phyloP scores from a whole-genome alignment of 1,140 invertebrate genomes.

The Caenorhabditis latens region DNA sequence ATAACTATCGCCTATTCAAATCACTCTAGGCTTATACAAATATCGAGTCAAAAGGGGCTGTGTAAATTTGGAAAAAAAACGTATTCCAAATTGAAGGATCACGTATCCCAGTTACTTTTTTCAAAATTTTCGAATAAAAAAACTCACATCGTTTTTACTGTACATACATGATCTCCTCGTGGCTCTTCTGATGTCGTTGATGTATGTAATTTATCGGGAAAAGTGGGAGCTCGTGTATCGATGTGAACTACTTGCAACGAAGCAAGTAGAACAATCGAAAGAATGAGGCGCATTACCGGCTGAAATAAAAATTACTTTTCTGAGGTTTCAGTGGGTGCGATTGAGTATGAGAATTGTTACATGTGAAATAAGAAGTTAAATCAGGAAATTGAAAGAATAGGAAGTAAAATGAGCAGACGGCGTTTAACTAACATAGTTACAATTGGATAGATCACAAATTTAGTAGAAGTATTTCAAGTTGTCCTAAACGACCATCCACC shows the following conservation, averaged over 20 bases:
- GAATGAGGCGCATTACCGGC: slow-evolving; percentile 18
- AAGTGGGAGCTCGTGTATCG: slow-evolving; percentile 30
- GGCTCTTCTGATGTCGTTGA: neutral
- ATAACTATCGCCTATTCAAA: too few species aligned
- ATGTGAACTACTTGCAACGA: slow-evolving; percentile 12
- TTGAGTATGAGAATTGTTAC: too few species aligned
- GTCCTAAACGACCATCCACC: neutral
- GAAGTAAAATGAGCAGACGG: neutral
- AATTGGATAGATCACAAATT: too few species aligned
- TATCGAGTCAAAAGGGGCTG: too few species aligned
- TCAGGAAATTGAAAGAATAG: neutral
- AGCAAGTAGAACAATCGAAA: neutral
- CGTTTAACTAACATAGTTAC: too few species aligned
- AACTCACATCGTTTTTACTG: slow-evolving; percentile 42
- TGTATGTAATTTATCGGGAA: neutral
- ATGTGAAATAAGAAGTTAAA: neutral
- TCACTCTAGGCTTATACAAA: too few species aligned
- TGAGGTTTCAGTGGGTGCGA: too few species aligned
- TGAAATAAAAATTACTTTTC: neutral
- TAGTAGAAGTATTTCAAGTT: too few species aligned
- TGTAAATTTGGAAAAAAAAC: too few species aligned
- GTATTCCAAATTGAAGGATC: too few species aligned
- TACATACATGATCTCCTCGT: slow-evolving; percentile 40
- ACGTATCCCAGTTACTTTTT: too few species aligned
- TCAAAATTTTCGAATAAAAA: neutral